A percentile compares a stretch with the other conserved stretches of the same genome.
Conservation (phyloP, 2,113 vertebrate species). For the Vulpes vulpes region DNA sequence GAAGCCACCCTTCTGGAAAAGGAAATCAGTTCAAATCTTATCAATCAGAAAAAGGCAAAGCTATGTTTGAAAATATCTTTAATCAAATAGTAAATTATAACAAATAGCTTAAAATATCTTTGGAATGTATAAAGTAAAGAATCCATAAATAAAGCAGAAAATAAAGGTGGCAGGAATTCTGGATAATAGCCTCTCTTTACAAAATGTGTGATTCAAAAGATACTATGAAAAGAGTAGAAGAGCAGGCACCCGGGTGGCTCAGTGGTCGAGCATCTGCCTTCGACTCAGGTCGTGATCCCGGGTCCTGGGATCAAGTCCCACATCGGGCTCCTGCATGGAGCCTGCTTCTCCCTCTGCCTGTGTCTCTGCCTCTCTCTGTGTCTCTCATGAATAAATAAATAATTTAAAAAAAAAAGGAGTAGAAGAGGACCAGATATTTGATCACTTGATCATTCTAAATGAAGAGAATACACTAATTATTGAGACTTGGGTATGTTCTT, state of each 20-base stretch:
- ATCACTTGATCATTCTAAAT: not conserved
- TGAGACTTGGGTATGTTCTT: not conserved
- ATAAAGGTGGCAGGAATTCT: not conserved
- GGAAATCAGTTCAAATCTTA: not conserved
- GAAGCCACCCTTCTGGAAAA: not conserved
- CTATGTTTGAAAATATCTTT: not conserved
- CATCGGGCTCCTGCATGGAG: too few species aligned
- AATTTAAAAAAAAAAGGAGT: not conserved
- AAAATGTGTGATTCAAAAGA: slow-evolving; percentile 3
- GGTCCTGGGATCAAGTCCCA: too few species aligned
- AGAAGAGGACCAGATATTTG: not conserved
- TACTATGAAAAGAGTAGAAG: not conserved
- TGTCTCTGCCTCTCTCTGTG: too few species aligned
- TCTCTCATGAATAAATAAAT: too few species aligned
- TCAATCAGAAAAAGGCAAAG: slow-evolving; percentile 16
- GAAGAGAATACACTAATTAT: not conserved
- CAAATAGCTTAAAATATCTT: not conserved
- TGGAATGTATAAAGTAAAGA: not conserved
- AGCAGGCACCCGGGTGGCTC: not conserved
- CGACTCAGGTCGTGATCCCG: too few species aligned
- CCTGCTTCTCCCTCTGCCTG: too few species aligned
- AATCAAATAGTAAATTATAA: not conserved
- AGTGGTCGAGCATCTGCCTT: too few species aligned
- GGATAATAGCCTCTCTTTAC: not conserved
- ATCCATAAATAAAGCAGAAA: not conserved